These are phyloP conservation scores for Pammene fasciana DNA, from an alignment of 2,888 invertebrate genomes.

Conservation along the genomic window DNA sequence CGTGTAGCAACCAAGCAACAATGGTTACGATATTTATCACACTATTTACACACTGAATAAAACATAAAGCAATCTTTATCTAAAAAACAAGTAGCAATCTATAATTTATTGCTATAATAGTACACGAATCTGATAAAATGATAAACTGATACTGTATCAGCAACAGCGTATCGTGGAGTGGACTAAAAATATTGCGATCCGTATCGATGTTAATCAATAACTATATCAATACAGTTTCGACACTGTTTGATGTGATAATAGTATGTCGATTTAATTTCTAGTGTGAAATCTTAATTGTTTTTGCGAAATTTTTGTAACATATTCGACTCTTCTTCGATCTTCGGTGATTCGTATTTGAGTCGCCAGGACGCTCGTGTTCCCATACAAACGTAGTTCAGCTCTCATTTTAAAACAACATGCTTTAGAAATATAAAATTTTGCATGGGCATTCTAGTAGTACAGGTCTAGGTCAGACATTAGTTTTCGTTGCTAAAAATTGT, in stretches of 20 bases:
- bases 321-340: too few species aligned
- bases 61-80: constrained; percentile 28
- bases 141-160: constrained; percentile 20
- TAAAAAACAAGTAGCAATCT: constrained; percentile 39
- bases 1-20: too few species aligned
- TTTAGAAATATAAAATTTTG: too few species aligned
- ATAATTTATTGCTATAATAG: constrained; percentile 39
- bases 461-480: too few species aligned
- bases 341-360: too few species aligned
- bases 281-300: neutral
- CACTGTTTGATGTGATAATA: neutral
- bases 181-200: constrained; percentile 36
- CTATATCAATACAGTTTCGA: constrained; percentile 10
- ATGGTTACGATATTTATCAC: neutral
- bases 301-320: neutral
- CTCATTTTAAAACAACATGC: too few species aligned
- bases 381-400: too few species aligned
- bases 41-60: neutral
- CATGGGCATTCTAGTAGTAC: too few species aligned
- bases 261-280: constrained; percentile 1
- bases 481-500: too few species aligned
- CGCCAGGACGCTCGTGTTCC: too few species aligned
- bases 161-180: constrained; percentile 16
- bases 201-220: constrained; percentile 24
- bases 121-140: constrained; percentile 38